These are phyloP conservation scores for Helicoverpa zea DNA, from an alignment of 1,140 invertebrate genomes.

Conservation along the genomic window DNA sequence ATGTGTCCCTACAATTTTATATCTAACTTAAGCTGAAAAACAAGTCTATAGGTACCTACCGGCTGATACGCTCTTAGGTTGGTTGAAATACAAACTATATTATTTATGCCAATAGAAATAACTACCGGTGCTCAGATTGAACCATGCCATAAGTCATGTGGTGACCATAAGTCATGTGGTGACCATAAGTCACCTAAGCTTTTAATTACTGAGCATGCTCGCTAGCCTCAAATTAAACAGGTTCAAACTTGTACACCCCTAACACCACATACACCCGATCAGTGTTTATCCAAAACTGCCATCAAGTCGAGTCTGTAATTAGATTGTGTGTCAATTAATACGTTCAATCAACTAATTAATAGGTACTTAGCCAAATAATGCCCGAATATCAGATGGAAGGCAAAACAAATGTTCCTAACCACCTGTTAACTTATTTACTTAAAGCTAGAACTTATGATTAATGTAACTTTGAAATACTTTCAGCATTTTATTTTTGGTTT, in stretches of 20 bases:
- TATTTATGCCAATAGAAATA: not conserved
- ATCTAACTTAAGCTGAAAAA: no score
- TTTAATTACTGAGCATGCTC: no score
- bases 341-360: slow-evolving; percentile 34
- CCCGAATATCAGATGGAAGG: not conserved
- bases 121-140: not conserved
- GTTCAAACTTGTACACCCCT: not conserved
- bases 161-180: no score
- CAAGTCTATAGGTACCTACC: no score
- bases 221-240: not conserved
- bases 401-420: slow-evolving; percentile 8
- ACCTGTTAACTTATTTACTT: slow-evolving; percentile 5
- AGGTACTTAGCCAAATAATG: not conserved
- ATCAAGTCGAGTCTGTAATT: not conserved
- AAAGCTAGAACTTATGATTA: slow-evolving; percentile 8
- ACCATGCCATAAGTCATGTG: no score
- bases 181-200: no score
- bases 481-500: no score
- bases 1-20: no score
- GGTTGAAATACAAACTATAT: not conserved
- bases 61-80: no score
- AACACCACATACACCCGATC: not conserved
- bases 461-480: not conserved
- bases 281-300: slow-evolving; percentile 1
- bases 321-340: slow-evolving; percentile 16